phyloP scores from a whole-genome alignment of 2,797 vertebrate genomes.

The Psittacula derbiana region DNA sequence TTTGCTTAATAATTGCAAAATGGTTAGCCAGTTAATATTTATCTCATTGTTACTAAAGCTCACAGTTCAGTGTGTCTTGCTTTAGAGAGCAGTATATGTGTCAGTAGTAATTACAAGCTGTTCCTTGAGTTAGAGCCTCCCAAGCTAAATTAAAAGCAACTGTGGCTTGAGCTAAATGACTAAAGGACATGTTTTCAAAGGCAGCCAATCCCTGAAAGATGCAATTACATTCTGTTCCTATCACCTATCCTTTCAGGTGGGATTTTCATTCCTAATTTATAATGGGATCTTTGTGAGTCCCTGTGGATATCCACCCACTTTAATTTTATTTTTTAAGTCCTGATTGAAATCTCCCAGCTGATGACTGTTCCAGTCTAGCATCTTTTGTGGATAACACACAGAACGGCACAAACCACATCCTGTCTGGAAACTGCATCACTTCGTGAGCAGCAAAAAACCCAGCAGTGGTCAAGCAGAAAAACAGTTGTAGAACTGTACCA shows the following conservation, averaged over 20 bases:
- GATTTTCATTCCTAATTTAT: not conserved
- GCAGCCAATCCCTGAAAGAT: not conserved
- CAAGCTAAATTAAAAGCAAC: conserved; percentile 27
- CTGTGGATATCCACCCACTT: not conserved
- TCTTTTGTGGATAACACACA: not conserved
- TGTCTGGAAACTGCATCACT: not conserved
- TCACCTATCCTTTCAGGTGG: not conserved
- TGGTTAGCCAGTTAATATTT: conserved; percentile 49
- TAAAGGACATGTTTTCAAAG: not conserved
- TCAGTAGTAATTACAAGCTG: not conserved
- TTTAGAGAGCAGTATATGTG: not conserved
- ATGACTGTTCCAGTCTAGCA: not conserved
- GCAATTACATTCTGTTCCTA: not conserved
- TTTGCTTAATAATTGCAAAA: conserved; percentile 60
- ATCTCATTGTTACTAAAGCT: conserved; percentile 28
- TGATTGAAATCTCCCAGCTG: not conserved
- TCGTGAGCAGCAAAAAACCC: not conserved
- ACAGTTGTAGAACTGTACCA: not conserved
- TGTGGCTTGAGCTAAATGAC: not conserved
- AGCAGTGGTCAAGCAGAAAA: not conserved
- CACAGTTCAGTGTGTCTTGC: not conserved
- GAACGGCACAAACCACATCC: not conserved
- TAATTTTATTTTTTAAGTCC: not conserved
- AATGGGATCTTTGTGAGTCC: not conserved
- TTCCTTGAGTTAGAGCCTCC: not conserved